Evolutionary conservation across 2,113 vertebrate species (phyloP).

Genomic region (Phodopus roborovskii): DNA sequence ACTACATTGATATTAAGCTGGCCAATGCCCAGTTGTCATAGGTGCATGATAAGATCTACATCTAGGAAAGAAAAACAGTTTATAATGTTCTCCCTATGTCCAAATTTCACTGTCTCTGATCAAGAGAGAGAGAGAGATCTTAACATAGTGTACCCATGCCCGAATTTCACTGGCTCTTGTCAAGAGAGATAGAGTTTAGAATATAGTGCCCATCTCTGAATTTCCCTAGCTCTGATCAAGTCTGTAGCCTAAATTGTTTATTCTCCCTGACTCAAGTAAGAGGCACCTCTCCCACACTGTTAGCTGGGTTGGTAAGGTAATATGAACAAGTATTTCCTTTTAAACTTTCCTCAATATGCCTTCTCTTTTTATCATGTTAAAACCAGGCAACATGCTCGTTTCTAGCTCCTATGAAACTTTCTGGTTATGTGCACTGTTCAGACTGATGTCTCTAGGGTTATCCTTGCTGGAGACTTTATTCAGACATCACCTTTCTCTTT

Average conservation of each 20-base stretch:
- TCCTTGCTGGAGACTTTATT: not conserved
- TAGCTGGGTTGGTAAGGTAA: not conserved
- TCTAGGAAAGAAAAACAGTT: accelerated
- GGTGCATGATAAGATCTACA: not conserved
- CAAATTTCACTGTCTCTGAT: not conserved
- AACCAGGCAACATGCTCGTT: not conserved
- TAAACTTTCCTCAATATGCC: not conserved
- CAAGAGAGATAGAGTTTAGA: not conserved
- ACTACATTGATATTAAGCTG: not conserved
- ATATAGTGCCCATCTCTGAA: no score
- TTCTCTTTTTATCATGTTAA: not conserved
- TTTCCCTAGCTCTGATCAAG: not conserved
- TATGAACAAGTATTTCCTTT: not conserved
- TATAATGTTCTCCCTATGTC: not conserved
- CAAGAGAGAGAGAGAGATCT: not conserved
- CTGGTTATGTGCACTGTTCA: not conserved
- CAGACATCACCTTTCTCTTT: not conserved
- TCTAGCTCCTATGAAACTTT: not conserved
- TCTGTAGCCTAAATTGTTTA: not conserved
- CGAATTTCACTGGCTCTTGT: not conserved
- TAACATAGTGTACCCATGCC: not conserved
- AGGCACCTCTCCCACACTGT: not conserved
- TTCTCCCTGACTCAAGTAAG: not conserved
- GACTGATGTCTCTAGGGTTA: not conserved
- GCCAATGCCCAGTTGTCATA: not conserved